phyloP scores from a whole-genome alignment of 1,140 invertebrate genomes.

The Zaprionus davidi region DNA sequence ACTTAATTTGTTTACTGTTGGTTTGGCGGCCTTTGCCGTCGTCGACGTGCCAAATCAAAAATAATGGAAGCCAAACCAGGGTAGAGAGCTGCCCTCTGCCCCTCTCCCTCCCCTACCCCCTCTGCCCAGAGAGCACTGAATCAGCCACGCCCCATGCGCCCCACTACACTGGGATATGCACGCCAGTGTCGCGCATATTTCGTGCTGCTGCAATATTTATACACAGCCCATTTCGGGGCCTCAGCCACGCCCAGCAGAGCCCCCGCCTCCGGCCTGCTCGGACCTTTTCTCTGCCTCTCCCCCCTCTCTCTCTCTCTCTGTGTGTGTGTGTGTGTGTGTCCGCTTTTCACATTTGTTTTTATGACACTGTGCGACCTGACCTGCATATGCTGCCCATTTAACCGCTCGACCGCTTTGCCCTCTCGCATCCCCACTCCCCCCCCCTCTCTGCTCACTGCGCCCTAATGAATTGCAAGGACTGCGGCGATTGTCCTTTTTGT shows the following conservation, averaged over 20 bases:
- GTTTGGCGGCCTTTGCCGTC: conserved; percentile 72
- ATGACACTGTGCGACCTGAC: conserved; percentile 59
- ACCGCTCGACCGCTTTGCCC: conserved; percentile 8
- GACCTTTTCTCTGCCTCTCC: neutral
- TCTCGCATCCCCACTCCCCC: neutral
- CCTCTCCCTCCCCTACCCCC: no score
- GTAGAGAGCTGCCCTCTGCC: neutral
- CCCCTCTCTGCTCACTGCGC: neutral
- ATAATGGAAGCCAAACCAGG: conserved; percentile 40
- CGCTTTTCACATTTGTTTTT: conserved; percentile 72
- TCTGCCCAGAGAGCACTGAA: neutral
- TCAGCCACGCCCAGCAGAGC: neutral
- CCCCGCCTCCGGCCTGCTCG: neutral
- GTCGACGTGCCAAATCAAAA: conserved; percentile 63
- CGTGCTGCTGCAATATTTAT: conserved; percentile 73
- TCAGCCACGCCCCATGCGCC: neutral
- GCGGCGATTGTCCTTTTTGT: conserved; percentile 44
- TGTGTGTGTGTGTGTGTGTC: conserved; percentile 22
- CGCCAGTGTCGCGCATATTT: conserved; percentile 67
- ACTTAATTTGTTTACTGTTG: conserved; percentile 82
- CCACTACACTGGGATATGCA: neutral
- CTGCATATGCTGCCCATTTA: conserved; percentile 51
- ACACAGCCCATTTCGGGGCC: conserved; percentile 26
- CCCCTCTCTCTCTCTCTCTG: conserved; percentile 11
- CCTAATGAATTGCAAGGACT: conserved; percentile 72